Evolutionary conservation across 2,797 vertebrate species (phyloP).

Genomic region (Xerus rutilus): DNA sequence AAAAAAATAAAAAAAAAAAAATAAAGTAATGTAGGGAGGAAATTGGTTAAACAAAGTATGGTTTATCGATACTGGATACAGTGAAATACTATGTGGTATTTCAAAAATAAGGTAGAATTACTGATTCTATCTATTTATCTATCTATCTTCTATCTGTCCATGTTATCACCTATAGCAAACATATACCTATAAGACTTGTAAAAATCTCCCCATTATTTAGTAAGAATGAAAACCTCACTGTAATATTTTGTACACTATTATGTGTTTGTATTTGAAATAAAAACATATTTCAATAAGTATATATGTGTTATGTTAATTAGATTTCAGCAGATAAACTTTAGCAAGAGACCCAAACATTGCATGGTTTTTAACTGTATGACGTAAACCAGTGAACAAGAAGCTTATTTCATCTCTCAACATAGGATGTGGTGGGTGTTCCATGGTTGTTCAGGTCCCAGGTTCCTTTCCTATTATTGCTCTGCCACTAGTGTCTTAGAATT

Average conservation of each 20-base stretch:
- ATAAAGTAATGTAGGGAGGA: not conserved
- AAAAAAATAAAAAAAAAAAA: no score
- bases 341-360: not conserved
- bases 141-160: not conserved
- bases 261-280: constrained; percentile 28
- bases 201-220: constrained; percentile 18
- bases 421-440: rapidly evolving
- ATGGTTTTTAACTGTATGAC: not conserved
- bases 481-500: not conserved
- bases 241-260: not conserved
- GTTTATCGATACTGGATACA: not conserved
- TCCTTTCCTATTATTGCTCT: not conserved
- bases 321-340: not conserved
- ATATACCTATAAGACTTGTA: not conserved
- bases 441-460: not conserved
- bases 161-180: not conserved
- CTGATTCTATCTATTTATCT: not conserved
- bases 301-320: not conserved
- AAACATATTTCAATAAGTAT: not conserved
- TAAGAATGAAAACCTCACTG: constrained; percentile 22
- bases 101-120: constrained; percentile 35
- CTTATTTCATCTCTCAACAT: not conserved
- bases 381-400: not conserved
- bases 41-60: not conserved
- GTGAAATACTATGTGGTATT: not conserved